Conservation (phyloP, 2,113 vertebrate genomes). For the Nibea albiflora region DNA sequence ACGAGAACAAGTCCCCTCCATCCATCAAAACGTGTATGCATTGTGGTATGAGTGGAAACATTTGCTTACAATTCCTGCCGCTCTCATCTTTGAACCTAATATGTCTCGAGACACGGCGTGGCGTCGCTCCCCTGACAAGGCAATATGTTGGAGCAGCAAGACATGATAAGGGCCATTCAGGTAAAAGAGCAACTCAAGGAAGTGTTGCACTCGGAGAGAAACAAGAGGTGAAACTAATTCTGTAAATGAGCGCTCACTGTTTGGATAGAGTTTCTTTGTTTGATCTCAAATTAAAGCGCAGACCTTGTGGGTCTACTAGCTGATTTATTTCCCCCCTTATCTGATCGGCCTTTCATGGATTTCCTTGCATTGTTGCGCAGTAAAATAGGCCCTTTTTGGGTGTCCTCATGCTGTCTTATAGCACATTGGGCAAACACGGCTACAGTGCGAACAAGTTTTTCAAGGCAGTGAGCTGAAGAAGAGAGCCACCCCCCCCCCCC, state of each 20-base stretch:
- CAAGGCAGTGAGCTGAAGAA: slow-evolving; percentile 44
- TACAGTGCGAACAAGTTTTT: slow-evolving; percentile 62
- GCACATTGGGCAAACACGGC: slow-evolving; percentile 51
- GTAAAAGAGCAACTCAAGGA: slow-evolving; percentile 40
- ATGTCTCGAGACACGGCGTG: slow-evolving; percentile 26
- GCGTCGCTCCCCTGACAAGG: slow-evolving; percentile 26
- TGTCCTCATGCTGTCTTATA: slow-evolving; percentile 63
- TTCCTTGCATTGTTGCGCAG: slow-evolving; percentile 76
- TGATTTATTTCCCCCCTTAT: slow-evolving; percentile 75
- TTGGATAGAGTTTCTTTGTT: slow-evolving; percentile 27
- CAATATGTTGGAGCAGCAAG: slow-evolving; percentile 2
- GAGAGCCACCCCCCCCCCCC: background rate
- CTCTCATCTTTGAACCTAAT: slow-evolving; percentile 57
- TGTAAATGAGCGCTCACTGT: background rate
- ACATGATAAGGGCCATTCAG: slow-evolving; percentile 20
- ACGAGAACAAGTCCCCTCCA: slow-evolving; percentile 47
- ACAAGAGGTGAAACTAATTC: slow-evolving; percentile 34
- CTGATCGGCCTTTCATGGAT: slow-evolving; percentile 75
- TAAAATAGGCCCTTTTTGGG: slow-evolving; percentile 62
- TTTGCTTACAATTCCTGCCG: slow-evolving; percentile 67
- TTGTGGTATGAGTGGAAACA: slow-evolving; percentile 55
- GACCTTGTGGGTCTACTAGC: slow-evolving; percentile 12
- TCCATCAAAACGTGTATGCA: slow-evolving; percentile 58
- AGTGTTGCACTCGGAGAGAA: slow-evolving; percentile 6
- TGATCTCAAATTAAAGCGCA: slow-evolving; percentile 59